phyloP scores from a whole-genome alignment of 2,113 vertebrate genomes.

The Caretta caretta region DNA sequence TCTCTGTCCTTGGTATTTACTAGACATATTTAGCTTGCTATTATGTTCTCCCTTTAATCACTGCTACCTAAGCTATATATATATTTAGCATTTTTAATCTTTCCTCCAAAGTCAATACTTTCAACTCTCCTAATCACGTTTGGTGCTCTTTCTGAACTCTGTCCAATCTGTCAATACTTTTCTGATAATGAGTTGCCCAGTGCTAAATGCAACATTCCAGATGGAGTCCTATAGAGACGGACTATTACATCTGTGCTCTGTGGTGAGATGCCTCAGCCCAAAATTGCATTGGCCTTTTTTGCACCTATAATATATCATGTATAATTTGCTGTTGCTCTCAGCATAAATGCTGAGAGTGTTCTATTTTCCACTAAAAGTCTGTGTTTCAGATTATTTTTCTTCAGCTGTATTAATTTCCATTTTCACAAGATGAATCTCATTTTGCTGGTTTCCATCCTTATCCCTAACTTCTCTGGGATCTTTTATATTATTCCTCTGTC shows the following conservation, averaged over 20 bases:
- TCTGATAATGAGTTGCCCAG: neutral
- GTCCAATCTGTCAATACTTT: neutral
- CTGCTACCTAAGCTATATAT: neutral
- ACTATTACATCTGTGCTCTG: neutral
- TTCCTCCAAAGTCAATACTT: slow-evolving; percentile 24
- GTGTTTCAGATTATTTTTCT: slow-evolving; percentile 36
- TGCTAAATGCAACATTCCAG: neutral
- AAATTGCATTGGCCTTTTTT: neutral
- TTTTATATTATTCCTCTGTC: slow-evolving; percentile 25
- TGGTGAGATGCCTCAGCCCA: neutral
- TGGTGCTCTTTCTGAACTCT: neutral
- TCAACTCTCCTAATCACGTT: slow-evolving; percentile 35
- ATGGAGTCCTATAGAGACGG: neutral
- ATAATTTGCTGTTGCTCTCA: neutral
- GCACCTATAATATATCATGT: neutral
- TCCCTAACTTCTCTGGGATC: slow-evolving; percentile 11
- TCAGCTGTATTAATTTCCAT: neutral
- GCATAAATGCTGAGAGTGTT: slow-evolving; percentile 2
- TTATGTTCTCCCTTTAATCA: slow-evolving; percentile 26
- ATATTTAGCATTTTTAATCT: slow-evolving; percentile 38
- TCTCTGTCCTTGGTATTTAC: neutral
- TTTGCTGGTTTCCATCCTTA: slow-evolving; percentile 2
- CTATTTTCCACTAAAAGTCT: neutral
- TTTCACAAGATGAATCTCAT: neutral
- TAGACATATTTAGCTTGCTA: slow-evolving; percentile 7